Evolutionary conservation across 2,797 vertebrate genomes (phyloP), one percentile per base, ranked within the genome.

Genomic region (Rhabdophis nuchalis): DNA sequence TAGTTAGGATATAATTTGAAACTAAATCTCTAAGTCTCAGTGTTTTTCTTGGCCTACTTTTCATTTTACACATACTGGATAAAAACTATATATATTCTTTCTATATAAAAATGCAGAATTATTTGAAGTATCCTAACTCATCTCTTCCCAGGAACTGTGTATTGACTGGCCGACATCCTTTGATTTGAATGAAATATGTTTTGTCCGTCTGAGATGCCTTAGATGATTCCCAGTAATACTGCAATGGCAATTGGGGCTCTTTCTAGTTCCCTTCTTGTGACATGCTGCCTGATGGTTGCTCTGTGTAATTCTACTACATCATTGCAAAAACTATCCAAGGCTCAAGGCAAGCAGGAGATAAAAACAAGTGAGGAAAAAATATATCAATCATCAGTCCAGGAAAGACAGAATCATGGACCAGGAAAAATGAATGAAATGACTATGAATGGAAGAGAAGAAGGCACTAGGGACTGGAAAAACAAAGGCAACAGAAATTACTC

Each of bases 161-260:
- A 97, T 98, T 96, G 94, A 96, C 94, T 96, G 97, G 97, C 96
- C 93, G 92, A 97, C 98, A 98, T 96, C 92, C 97, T 98, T 98
- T 97, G 97, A 98, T 98, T 98, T 98, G 98, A 98, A 97, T 95
- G 97, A 97, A 98, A 95, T 94, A 93, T 98, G 97, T 96, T 97
- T 97, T 97, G 97, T 97, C 98, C 98, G 97, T 98, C 96, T 97
- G 96, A 97, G 97, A 98, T 98, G 98, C 97, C 98, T 98, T 98
- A 98, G 98, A 98, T 98, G 97, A 98, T 98, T 98, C 98, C 98
- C 97, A 98, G 96, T 97, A 98, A 97, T 96, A 97, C 98, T 98
- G 98, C 98, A 98, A 99, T 99, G 99, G 98, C 98, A 98, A 98
- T 98, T 97, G 98, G 97, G 96, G 96, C 97, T 95, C 96, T 98